phyloP scores from a whole-genome alignment of 2,797 vertebrate genomes.

The Lepilemur septentrionalis region DNA sequence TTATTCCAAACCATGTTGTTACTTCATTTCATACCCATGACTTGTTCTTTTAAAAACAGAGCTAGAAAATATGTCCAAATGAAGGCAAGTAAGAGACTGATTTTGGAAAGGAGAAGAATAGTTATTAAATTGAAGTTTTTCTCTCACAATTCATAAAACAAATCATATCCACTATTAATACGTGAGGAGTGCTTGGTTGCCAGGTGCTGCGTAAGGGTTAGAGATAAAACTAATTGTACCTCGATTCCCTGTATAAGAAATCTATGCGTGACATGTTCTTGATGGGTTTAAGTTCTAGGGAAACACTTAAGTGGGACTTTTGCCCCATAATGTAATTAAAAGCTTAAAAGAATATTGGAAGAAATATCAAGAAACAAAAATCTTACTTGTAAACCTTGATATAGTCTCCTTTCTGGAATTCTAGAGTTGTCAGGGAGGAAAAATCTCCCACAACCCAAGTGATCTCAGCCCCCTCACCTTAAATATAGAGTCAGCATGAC shows the following conservation, averaged over 20 bases:
- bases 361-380: background rate
- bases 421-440: background rate
- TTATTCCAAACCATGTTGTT: background rate
- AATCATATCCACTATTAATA: background rate
- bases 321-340: background rate
- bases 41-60: background rate
- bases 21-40: background rate
- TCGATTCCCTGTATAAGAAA: background rate
- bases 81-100: background rate
- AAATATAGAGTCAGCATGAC: background rate
- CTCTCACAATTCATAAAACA: background rate
- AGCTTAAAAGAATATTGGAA: background rate
- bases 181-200: background rate
- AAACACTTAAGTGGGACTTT: background rate
- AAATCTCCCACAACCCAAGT: background rate
- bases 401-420: background rate
- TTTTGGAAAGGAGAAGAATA: background rate
- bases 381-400: background rate
- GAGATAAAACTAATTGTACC: background rate
- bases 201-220: background rate
- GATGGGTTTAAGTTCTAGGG: background rate
- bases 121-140: background rate
- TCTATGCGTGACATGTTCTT: background rate
- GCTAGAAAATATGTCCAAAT: background rate
- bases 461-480: fast-evolving